phyloP scores from a whole-genome alignment of 2,113 vertebrate species.

The Varanus salvator region DNA sequence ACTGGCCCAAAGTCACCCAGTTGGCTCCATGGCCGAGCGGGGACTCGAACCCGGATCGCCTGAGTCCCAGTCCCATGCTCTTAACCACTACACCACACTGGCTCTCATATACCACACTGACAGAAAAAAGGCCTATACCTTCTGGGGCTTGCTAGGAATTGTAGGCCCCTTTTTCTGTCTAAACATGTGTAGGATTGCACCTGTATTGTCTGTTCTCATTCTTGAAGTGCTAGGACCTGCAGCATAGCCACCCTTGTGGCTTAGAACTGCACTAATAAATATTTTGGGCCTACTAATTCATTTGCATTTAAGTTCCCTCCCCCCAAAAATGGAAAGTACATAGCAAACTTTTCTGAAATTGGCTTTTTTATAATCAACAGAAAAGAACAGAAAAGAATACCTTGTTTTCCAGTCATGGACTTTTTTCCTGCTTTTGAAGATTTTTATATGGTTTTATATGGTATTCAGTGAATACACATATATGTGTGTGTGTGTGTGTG shows the following conservation, averaged over 20 bases:
- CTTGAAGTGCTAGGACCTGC: neutral
- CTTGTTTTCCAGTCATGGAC: neutral
- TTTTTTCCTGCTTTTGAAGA: neutral
- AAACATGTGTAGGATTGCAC: no score
- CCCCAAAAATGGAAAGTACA: neutral
- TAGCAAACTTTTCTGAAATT: neutral
- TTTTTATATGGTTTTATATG: neutral
- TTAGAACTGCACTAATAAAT: neutral
- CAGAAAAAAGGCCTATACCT: no score
- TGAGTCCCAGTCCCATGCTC: no score
- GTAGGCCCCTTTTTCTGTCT: no score
- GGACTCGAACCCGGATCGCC: no score
- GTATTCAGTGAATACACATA: neutral
- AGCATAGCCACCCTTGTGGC: no score
- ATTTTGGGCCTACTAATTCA: neutral
- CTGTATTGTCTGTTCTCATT: neutral
- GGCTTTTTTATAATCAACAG: neutral
- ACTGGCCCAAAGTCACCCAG: no score
- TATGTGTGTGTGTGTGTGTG: no score
- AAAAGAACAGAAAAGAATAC: neutral
- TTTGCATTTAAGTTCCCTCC: neutral
- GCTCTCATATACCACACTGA: no score
- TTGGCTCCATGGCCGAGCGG: no score
- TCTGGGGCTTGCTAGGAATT: no score
- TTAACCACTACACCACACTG: no score